Evolutionary conservation across 2,113 vertebrate species (phyloP), one percentile per base, ranked within the genome.

Genomic region (Sorex araneus): DNA sequence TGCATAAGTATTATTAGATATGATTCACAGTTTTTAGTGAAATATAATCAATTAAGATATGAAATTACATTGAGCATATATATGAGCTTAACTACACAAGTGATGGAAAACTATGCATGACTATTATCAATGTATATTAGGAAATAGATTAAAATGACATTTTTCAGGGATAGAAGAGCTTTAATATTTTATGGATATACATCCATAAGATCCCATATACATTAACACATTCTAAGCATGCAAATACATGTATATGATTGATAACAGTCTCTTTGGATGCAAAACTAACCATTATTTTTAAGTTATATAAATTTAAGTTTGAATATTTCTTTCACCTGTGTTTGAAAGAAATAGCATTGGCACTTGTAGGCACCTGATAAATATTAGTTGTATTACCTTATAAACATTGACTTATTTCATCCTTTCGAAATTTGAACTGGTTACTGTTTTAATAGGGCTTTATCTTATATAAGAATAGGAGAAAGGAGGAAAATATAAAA

Each of bases 271-370:
- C 7, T 81, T 85, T 82, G 32, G 63, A 91, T n/a, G n/a, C n/a
- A 10, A 75, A 88, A 87, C 28, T 18, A 91, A 80, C 21, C 12
- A 91, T 34, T 91, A 94, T 12, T 84, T 89, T 67, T 76, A 21
- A 92, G 8, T 89, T 36, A 92, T 40, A 79, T 19, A 80, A 91
- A 73, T n/a, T 75, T 87, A 95, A n/a, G 54, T 82, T 63, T 85
- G 45, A 94, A 45, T 76, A 71, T 10, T 70, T 6, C 47, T 83
- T 86, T 94, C 25, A 81, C n/a, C 13, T 91, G 2, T 74, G 4
- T 76, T 95, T 93, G 77, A 81, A 83, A 91, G 36, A 75, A 32
- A 77, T 13, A 74, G 45, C 30, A 82, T 47, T 25, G 28, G 27
- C 12, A 57, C 92, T 34, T 85, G 32, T 75, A 84, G 30, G 7